phyloP scores from a whole-genome alignment of 1,140 invertebrate species.

The Drosophila guanche region DNA sequence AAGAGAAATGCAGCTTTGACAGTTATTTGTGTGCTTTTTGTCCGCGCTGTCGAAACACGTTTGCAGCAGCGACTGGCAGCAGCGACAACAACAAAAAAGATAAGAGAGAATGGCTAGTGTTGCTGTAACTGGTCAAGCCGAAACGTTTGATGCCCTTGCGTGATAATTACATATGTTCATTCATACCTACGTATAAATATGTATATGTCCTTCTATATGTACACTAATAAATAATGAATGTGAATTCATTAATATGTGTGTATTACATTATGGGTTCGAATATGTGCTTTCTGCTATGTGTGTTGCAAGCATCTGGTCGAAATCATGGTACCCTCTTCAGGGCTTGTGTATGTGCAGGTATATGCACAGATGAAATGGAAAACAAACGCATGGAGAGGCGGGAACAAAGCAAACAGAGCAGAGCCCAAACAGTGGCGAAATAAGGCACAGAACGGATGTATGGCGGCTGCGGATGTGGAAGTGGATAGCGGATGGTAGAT shows the following conservation, averaged over 20 bases:
- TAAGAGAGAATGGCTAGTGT: too few species aligned
- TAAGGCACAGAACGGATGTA: neutral
- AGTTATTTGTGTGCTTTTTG: constrained; percentile 49
- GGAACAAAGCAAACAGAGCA: constrained; percentile 4
- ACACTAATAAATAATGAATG: too few species aligned
- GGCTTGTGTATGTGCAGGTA: constrained; percentile 11
- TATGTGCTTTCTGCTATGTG: neutral
- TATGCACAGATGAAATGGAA: constrained; percentile 38
- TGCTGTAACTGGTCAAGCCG: constrained; percentile 10
- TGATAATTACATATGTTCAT: constrained; percentile 6
- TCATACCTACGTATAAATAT: too few species aligned
- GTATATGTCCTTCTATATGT: too few species aligned
- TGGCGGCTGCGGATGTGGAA: too few species aligned
- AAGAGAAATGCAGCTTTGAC: constrained; percentile 42
- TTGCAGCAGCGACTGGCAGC: too few species aligned
- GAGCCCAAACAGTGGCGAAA: neutral
- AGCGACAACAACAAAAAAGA: too few species aligned
- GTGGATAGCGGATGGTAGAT: too few species aligned
- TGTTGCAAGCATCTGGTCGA: too few species aligned
- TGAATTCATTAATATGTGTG: too few species aligned
- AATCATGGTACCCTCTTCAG: neutral
- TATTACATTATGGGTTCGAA: constrained; percentile 1
- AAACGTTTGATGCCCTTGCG: constrained; percentile 1
- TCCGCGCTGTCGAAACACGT: constrained; percentile 18
- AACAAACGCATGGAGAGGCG: constrained; percentile 26